A percentile compares a stretch with the other conserved stretches of the same genome.
Conservation (phyloP, 2,888 invertebrate species). For the Himalopsyche japonica region DNA sequence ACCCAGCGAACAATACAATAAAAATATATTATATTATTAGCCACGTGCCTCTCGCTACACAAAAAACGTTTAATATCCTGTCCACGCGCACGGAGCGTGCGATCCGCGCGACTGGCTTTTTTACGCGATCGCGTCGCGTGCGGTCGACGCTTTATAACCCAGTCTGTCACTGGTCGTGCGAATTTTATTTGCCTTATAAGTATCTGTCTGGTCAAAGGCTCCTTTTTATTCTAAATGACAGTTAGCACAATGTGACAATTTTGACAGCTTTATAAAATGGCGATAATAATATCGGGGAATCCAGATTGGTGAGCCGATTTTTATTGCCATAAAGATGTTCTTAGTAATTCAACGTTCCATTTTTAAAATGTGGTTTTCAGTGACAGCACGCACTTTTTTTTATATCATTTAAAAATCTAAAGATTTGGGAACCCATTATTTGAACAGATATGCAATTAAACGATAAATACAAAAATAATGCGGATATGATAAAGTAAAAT, state of each 20-base stretch:
- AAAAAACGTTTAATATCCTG: conserved; percentile 19
- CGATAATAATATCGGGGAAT: not conserved
- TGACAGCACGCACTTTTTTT: too few species aligned
- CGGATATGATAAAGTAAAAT: too few species aligned
- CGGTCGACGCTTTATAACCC: not conserved
- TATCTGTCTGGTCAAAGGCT: not conserved
- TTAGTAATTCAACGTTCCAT: too few species aligned
- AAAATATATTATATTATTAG: conserved; percentile 10
- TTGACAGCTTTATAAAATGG: not conserved
- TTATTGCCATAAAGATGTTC: too few species aligned
- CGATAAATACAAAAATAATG: too few species aligned
- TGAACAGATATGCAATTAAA: too few species aligned
- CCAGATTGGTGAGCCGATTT: too few species aligned
- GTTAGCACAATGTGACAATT: not conserved
- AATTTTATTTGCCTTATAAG: not conserved
- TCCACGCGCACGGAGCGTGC: conserved; percentile 18
- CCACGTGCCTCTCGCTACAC: not conserved
- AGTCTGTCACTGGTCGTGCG: not conserved
- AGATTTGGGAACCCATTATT: too few species aligned
- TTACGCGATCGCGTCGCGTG: not conserved
- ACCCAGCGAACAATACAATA: conserved; percentile 5
- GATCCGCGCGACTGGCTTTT: conserved; percentile 5
- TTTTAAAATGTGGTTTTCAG: too few species aligned
- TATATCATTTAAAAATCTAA: too few species aligned
- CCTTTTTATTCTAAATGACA: not conserved